These are phyloP conservation scores for Polietes domitor DNA, from an alignment of 2,888 invertebrate genomes.

Conservation along the genomic window DNA sequence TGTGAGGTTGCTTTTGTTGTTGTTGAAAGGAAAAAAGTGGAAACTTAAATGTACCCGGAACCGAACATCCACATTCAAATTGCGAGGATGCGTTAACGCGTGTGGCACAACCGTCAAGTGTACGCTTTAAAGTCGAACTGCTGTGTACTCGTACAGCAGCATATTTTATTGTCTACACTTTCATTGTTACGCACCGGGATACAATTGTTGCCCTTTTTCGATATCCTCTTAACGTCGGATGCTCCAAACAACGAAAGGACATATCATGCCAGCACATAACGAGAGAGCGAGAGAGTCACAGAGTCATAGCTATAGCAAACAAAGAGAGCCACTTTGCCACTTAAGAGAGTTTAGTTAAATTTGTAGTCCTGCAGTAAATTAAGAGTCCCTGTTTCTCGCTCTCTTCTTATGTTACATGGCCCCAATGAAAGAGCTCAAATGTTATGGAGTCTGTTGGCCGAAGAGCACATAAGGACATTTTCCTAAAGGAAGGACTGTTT, in stretches of 20 bases:
- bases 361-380: neutral
- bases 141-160: slow-evolving; percentile 6
- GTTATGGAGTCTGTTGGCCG: neutral
- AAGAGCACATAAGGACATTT: neutral
- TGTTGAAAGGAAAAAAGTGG: neutral
- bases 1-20: neutral
- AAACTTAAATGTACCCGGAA: slow-evolving; percentile 3
- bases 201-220: slow-evolving; percentile 17
- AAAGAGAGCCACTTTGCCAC: neutral
- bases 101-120: slow-evolving; percentile 27
- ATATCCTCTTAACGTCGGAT: slow-evolving; percentile 3
- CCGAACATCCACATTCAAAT: neutral
- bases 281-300: neutral
- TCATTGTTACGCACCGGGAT: slow-evolving; percentile 39
- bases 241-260: neutral
- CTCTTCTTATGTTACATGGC: neutral
- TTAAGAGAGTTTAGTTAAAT: neutral
- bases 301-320: no score
- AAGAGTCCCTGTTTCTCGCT: neutral
- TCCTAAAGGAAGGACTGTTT: neutral
- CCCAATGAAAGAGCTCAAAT: neutral
- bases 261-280: neutral
- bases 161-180: slow-evolving; percentile 38
- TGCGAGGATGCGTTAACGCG: slow-evolving; percentile 17
- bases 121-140: slow-evolving; percentile 34